Evolutionary conservation across 2,888 invertebrate genomes (phyloP).

Genomic region (Arge pagana): DNA sequence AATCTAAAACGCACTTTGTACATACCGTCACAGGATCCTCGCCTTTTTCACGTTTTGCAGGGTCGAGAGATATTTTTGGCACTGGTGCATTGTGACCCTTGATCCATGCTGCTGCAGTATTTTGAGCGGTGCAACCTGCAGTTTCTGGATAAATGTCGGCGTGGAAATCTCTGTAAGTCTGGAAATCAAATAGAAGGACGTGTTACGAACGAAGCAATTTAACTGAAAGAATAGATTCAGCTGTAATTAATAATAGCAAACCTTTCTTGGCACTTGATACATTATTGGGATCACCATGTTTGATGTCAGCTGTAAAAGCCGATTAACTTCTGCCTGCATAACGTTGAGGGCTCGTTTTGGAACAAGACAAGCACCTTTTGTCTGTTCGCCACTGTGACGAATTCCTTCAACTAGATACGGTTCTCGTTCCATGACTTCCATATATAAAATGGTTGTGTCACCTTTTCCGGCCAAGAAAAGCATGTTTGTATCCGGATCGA

Average conservation of each 20-base stretch:
- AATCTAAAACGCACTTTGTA: constrained; percentile 33
- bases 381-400: constrained; percentile 90
- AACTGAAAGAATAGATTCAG: constrained; percentile 1
- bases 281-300: constrained; percentile 89
- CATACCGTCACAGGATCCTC: constrained; percentile 68
- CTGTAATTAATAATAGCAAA: too few relatives aligned
- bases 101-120: constrained; percentile 83
- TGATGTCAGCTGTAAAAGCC: constrained; percentile 85
- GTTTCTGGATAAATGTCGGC: constrained; percentile 94
- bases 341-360: constrained; percentile 91
- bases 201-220: neutral
- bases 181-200: too few relatives aligned
- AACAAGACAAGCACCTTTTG: constrained; percentile 90
- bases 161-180: constrained; percentile 94
- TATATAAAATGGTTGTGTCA: constrained; percentile 87
- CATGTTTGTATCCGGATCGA: constrained; percentile 93
- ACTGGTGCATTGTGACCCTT: constrained; percentile 76
- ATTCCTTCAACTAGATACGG: constrained; percentile 89
- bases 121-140: constrained; percentile 75
- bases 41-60: constrained; percentile 68
- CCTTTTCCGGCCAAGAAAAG: constrained; percentile 94
- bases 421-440: constrained; percentile 88
- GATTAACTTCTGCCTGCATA: constrained; percentile 97
- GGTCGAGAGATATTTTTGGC: constrained; percentile 82
- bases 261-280: constrained; percentile 93